These are phyloP conservation scores for Uropetala carovei DNA, from an alignment of 2,888 invertebrate species.

Conservation along the genomic window DNA sequence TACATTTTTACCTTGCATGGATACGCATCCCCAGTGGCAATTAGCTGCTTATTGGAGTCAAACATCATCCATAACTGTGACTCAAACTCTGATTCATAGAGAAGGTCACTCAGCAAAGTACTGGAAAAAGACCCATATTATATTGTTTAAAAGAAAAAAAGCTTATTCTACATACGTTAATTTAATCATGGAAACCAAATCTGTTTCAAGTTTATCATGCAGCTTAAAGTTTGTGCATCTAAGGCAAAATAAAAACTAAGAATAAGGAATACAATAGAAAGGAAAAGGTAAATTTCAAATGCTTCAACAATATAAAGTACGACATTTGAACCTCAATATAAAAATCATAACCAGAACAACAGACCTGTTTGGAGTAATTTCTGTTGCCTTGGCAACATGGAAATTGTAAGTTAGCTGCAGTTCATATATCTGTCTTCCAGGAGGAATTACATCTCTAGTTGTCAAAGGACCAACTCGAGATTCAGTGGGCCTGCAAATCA, in stretches of 20 bases:
- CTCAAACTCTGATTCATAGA: constrained; percentile 98
- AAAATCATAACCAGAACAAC: background rate
- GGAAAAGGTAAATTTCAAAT: too few relatives aligned
- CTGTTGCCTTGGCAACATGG: constrained; percentile 87
- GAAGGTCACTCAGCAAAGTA: constrained; percentile 87
- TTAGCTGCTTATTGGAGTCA: constrained; percentile 91
- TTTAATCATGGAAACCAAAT: too few relatives aligned
- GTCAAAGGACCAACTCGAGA: constrained; percentile 88
- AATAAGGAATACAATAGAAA: too few relatives aligned
- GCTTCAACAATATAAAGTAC: too few relatives aligned
- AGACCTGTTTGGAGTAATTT: constrained; percentile 84
- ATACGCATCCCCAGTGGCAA: constrained; percentile 93
- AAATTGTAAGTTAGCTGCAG: constrained; percentile 92
- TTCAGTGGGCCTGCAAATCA: constrained; percentile 84
- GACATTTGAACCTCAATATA: too few relatives aligned
- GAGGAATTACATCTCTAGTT: constrained; percentile 90
- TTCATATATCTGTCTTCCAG: constrained; percentile 93
- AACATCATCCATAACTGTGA: constrained; percentile 98
- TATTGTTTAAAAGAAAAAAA: too few relatives aligned
- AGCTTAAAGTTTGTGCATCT: too few relatives aligned
- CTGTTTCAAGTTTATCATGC: too few relatives aligned
- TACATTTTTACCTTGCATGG: constrained; percentile 82
- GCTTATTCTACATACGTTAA: too few relatives aligned
- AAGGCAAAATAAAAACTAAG: too few relatives aligned
- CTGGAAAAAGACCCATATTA: constrained; percentile 71